phyloP scores from a whole-genome alignment of 2,113 vertebrate genomes.

The Salvelinus sp. region DNA sequence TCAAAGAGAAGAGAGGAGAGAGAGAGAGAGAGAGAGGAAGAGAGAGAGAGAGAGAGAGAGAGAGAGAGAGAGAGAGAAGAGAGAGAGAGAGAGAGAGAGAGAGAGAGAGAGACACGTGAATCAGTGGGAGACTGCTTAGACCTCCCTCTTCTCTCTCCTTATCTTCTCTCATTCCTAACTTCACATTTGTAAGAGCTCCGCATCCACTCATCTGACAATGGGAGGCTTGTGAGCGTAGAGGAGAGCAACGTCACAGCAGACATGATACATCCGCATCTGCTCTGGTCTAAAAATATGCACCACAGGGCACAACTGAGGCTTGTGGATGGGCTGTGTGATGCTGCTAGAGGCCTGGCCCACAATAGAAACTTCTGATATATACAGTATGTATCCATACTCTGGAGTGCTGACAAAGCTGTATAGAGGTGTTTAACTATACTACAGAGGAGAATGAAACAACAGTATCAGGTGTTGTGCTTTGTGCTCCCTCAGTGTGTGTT shows the following conservation, averaged over 20 bases:
- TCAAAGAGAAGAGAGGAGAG: too few species aligned
- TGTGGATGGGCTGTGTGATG: too few species aligned
- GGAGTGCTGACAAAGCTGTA: background rate
- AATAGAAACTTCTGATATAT: too few species aligned
- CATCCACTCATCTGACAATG: slow-evolving; percentile 70
- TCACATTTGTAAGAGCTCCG: slow-evolving; percentile 57
- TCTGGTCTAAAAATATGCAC: slow-evolving; percentile 73
- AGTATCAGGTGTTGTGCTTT: background rate
- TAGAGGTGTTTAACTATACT: background rate
- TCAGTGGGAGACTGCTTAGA: background rate
- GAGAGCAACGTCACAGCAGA: slow-evolving; percentile 62
- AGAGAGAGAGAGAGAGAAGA: background rate
- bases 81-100: background rate
- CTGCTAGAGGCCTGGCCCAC: too few species aligned
- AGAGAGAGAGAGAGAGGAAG: too few species aligned
- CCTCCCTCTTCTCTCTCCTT: background rate
- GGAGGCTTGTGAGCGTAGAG: slow-evolving; percentile 31
- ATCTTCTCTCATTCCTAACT: background rate
- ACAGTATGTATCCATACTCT: slow-evolving; percentile 29
- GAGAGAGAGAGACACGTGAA: background rate
- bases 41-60: background rate
- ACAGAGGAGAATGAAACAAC: too few species aligned
- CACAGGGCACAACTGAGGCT: slow-evolving; percentile 51
- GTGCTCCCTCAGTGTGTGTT: too few species aligned
- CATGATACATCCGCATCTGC: slow-evolving; percentile 74